A percentile compares a stretch with the other conserved stretches of the same genome.
phyloP scores from a whole-genome alignment of 1,140 invertebrate genomes.

The Himalopsyche phryganea region DNA sequence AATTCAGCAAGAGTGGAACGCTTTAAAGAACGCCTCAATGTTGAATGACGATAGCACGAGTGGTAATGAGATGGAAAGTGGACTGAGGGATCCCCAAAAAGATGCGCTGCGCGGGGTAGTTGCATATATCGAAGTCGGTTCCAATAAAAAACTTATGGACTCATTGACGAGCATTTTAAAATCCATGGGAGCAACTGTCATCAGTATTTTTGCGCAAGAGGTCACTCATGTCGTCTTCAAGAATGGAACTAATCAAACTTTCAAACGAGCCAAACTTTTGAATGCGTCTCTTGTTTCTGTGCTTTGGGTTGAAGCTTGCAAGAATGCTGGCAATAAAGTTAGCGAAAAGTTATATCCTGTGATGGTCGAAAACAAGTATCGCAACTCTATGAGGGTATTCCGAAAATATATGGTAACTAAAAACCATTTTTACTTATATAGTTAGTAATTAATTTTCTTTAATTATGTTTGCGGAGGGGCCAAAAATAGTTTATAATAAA shows the following conservation, averaged over 20 bases:
- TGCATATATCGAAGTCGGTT: conserved; percentile 48
- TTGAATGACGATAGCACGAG: conserved; percentile 7
- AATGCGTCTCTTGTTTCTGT: conserved; percentile 43
- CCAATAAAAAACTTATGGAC: conserved; percentile 40
- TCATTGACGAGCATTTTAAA: conserved; percentile 41
- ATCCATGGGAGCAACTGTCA: conserved; percentile 45
- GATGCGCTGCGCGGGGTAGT: conserved; percentile 37
- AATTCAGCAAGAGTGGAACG: conserved; percentile 31
- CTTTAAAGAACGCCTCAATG: conserved; percentile 25
- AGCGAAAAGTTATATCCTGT: conserved; percentile 30
- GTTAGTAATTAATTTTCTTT: too few relatives aligned
- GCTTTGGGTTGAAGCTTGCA: conserved; percentile 41
- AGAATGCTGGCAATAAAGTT: conserved; percentile 28
- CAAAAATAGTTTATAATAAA: too few relatives aligned
- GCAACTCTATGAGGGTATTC: conserved; percentile 26
- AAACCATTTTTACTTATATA: too few relatives aligned
- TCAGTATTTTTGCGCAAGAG: conserved; percentile 39
- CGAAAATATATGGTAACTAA: conserved; percentile 30
- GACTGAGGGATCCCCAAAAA: background rate
- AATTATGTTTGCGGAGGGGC: too few relatives aligned
- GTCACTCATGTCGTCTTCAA: conserved; percentile 53
- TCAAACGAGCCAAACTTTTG: conserved; percentile 40
- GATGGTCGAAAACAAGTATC: conserved; percentile 25
- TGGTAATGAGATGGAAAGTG: conserved; percentile 5
- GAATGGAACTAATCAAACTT: conserved; percentile 40